Evolutionary conservation across 2,888 invertebrate genomes (phyloP).

Genomic region (Cantharis flavilabris): DNA sequence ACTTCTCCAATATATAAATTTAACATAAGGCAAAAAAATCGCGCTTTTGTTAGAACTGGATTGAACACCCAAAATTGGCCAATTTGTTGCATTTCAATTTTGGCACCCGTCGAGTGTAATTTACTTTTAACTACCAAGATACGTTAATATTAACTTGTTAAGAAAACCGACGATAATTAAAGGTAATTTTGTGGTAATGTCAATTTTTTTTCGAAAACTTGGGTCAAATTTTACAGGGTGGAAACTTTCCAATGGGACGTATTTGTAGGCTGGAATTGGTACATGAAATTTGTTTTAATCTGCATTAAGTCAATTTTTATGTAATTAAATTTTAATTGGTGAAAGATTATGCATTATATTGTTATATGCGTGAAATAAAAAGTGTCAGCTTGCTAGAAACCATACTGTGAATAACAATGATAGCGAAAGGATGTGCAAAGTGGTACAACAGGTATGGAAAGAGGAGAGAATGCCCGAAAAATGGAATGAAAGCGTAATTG

Average conservation of each 20-base stretch:
- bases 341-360: not conserved
- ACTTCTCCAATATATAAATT: not conserved
- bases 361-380: not conserved
- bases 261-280: not conserved
- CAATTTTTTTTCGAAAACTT: not conserved
- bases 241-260: not conserved
- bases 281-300: not conserved
- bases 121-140: not conserved
- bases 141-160: not conserved
- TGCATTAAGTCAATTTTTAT: not conserved
- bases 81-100: constrained; percentile 1
- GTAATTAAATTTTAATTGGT: not conserved
- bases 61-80: constrained; percentile 8
- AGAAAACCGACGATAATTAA: not conserved
- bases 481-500: no score
- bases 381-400: not conserved
- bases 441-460: no score
- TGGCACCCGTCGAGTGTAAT: not conserved
- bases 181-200: not conserved
- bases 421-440: no score
- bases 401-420: not conserved
- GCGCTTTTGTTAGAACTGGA: constrained; percentile 4
- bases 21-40: not conserved
- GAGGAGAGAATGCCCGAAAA: no score
- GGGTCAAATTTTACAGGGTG: not conserved